phyloP scores from a whole-genome alignment of 2,797 vertebrate species.

The Chiloscyllium punctatum region DNA sequence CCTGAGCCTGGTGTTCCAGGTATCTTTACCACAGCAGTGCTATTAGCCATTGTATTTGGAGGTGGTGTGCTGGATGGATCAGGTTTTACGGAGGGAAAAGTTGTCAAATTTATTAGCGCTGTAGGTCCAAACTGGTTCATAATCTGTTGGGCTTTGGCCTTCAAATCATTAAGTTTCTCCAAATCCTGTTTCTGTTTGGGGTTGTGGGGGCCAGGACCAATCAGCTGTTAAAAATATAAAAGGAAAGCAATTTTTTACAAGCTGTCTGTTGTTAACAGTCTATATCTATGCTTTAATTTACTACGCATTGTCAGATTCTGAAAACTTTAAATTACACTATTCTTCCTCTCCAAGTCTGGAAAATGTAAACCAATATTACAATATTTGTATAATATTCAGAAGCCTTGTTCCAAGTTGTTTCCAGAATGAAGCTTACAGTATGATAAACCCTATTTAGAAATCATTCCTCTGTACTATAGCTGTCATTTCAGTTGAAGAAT shows the following conservation, averaged over 20 bases:
- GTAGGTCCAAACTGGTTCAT: constrained; percentile 71
- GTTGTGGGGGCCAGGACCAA: constrained; percentile 60
- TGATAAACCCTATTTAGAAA: background rate
- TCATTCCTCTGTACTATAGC: background rate
- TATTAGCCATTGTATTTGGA: constrained; percentile 84
- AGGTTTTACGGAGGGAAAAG: constrained; percentile 67
- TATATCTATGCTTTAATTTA: no score
- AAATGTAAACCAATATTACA: background rate
- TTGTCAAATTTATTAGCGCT: constrained; percentile 65
- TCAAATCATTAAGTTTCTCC: constrained; percentile 57
- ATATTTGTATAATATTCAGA: no score
- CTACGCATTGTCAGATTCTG: background rate
- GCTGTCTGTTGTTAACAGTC: background rate
- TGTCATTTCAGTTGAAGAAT: background rate
- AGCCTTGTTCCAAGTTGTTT: background rate
- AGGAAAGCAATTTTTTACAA: background rate
- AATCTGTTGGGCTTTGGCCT: constrained; percentile 61
- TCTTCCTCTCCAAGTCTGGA: background rate
- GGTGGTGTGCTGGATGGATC: constrained; percentile 67
- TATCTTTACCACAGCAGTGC: constrained; percentile 72
- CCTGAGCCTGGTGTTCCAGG: constrained; percentile 71
- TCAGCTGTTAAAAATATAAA: constrained; percentile 55
- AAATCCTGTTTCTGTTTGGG: constrained; percentile 60
- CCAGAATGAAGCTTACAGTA: background rate
- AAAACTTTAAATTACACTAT: background rate